A percentile compares a stretch with the other conserved stretches of the same genome.
Conservation (phyloP, 2,888 invertebrate species). For the Coenonympha arcania region DNA sequence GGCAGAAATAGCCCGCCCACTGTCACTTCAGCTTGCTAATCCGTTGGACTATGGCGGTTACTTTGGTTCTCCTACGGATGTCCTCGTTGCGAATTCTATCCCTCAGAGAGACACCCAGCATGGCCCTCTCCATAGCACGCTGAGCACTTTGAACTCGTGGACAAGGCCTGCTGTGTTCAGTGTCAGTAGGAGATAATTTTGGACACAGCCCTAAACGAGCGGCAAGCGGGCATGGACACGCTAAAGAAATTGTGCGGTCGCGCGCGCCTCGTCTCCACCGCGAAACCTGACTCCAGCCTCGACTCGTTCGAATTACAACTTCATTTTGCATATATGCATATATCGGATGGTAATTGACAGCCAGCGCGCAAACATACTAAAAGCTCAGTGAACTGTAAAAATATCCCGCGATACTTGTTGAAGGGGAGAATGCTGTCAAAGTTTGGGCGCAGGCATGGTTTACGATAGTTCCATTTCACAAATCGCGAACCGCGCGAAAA, state of each 20-base stretch:
- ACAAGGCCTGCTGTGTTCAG: too few species aligned
- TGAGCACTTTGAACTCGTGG: too few species aligned
- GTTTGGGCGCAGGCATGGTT: not conserved
- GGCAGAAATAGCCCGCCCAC: too few species aligned
- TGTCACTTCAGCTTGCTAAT: too few species aligned
- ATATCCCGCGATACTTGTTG: not conserved
- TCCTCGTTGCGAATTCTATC: too few species aligned
- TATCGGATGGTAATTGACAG: slow-evolving; percentile 12
- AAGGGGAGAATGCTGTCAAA: not conserved
- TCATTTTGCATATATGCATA: slow-evolving; percentile 16
- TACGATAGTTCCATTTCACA: too few species aligned
- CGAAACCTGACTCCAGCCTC: slow-evolving; percentile 50
- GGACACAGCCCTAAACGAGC: slow-evolving; percentile 1
- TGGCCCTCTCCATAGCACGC: too few species aligned
- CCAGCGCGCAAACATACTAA: slow-evolving; percentile 18
- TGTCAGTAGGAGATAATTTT: too few species aligned
- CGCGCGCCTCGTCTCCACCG: slow-evolving; percentile 54
- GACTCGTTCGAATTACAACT: slow-evolving; percentile 24
- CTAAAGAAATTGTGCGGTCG: slow-evolving; percentile 58
- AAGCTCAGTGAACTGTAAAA: slow-evolving; percentile 1
- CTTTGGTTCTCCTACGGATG: too few species aligned
- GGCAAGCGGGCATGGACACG: slow-evolving; percentile 7
- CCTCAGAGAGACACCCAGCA: too few species aligned
- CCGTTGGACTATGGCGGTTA: too few species aligned
- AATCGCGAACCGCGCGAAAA: too few species aligned